Evolutionary conservation across 2,113 vertebrate genomes (phyloP), one percentile per base, ranked within the genome.

Genomic region (Semnornis frantzii): DNA sequence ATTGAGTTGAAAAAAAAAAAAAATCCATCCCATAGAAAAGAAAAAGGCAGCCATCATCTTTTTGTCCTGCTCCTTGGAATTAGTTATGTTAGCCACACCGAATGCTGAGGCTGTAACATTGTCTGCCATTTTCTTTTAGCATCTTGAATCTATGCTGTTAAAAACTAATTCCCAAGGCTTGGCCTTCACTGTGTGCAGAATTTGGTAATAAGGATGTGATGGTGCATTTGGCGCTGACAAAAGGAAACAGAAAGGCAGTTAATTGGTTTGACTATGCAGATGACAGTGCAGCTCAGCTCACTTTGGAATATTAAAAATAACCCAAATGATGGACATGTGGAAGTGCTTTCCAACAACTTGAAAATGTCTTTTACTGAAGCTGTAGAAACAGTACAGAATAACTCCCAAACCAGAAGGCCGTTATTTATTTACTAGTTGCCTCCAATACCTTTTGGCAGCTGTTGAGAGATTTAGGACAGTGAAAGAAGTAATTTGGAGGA

Each of bases 211-310:
- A 74, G 71, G 57, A 89, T 89, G 79, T 44, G 55, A 74, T 82
- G 63, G 44, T 73, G n/a, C 59, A 55, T 91, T 70, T 90, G 76
- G 72, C 80, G 64, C 37, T 87, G 68, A 50, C n/a, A 78, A 33
- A 95, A 95, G 92, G 76, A 86, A 91, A 28, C 12, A 46, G 72
- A 66, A 48, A 30, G 88, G 21, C 31, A 94, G 71, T 86, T 90
- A 95, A 82, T 93, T 80, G 55, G 72, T 63, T 88, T 92, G 58
- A 90, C 33, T 93, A 68, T 82, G 55, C 64, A 91, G 66, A 84
- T 87, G 62, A 66, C 42, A 63, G 82, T 19, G 33, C 25, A 84
- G 34, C 68, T 76, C 72, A 69, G 31, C 80, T 80, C 91, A 28
- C 82, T 92, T 68, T 11, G 30, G 24, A 64, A 59, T 95, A 44